phyloP scores from a whole-genome alignment of 2,113 vertebrate species.

The Isurus oxyrinchus region DNA sequence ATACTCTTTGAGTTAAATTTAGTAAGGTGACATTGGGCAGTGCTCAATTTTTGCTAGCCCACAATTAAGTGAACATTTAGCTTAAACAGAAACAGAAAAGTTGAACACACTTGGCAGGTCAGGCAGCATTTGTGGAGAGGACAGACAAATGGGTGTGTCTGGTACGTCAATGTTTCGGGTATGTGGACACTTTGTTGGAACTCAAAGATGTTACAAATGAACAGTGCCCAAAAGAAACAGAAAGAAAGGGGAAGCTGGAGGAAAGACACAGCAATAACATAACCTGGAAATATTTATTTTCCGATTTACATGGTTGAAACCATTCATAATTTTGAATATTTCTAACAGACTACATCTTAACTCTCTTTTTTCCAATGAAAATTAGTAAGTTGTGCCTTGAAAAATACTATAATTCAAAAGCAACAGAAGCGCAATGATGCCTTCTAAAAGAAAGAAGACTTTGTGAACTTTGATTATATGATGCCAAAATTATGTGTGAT shows the following conservation, averaged over 20 bases:
- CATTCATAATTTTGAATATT: neutral
- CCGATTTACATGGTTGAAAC: neutral
- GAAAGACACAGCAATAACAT: neutral
- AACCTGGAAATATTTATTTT: neutral
- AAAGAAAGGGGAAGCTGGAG: neutral
- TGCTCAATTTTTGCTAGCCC: neutral
- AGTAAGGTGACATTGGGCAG: neutral
- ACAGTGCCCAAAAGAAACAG: neutral
- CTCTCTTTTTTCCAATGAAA: neutral
- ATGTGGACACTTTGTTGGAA: neutral
- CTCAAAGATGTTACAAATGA: neutral
- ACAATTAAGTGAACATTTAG: neutral
- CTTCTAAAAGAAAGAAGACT: neutral
- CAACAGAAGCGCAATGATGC: neutral
- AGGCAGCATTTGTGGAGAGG: neutral
- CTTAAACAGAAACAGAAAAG: neutral
- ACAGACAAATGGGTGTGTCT: neutral
- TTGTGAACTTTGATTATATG: neutral
- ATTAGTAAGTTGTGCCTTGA: neutral
- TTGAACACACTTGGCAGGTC: neutral
- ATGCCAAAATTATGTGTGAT: neutral
- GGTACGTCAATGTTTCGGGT: neutral
- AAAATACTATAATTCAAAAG: neutral
- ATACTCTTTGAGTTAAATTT: constrained; percentile 2
- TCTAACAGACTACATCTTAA: neutral